Conservation (phyloP, 2,113 vertebrate species). For the Seriola dumerili region DNA sequence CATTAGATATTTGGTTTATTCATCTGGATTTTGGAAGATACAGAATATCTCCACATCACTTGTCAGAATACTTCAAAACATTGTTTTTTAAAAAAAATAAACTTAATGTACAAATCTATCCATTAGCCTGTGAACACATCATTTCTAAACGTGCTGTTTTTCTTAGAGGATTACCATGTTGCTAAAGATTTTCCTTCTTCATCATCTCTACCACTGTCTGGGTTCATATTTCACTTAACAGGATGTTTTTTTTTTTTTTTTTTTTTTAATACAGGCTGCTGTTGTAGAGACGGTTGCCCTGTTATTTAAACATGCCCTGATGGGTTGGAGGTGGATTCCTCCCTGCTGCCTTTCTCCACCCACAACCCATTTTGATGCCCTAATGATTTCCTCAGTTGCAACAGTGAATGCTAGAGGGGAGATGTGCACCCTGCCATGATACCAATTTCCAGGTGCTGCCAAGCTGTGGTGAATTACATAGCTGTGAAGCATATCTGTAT, state of each 20-base stretch:
- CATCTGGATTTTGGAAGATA: neutral
- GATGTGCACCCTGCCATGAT: slow-evolving; percentile 55
- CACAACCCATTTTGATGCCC: slow-evolving; percentile 35
- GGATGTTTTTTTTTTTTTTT: neutral
- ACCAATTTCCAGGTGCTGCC: slow-evolving; percentile 52
- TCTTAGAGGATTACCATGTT: neutral
- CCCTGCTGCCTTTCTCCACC: slow-evolving; percentile 26
- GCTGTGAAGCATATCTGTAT: slow-evolving; percentile 45
- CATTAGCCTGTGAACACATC: neutral
- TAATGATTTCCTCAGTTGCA: slow-evolving; percentile 46
- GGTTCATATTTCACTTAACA: neutral
- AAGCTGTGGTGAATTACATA: slow-evolving; percentile 53
- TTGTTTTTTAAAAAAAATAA: no score
- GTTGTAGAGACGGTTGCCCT: neutral
- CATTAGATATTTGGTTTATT: neutral
- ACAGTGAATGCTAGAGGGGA: slow-evolving; percentile 36
- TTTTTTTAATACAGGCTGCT: neutral
- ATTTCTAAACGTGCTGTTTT: neutral
- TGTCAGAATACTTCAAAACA: neutral
- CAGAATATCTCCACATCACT: neutral
- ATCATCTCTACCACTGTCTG: neutral
- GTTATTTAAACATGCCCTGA: slow-evolving; percentile 26
- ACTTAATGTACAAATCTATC: no score
- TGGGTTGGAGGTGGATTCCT: slow-evolving; percentile 25
- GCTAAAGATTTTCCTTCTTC: neutral